phyloP scores from a whole-genome alignment of 2,888 invertebrate genomes.

The Drosophila suboccidentalis region DNA sequence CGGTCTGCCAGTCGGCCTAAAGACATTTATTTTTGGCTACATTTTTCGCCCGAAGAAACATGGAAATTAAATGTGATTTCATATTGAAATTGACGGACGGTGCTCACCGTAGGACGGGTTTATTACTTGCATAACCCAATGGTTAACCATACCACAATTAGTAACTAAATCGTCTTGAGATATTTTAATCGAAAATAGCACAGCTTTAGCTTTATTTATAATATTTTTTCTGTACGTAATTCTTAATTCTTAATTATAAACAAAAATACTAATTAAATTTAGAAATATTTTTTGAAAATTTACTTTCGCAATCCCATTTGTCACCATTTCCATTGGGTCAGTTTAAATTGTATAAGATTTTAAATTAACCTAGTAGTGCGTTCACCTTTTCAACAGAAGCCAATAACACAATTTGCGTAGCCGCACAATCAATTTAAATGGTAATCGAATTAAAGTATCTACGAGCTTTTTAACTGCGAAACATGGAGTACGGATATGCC shows the following conservation, averaged over 20 bases:
- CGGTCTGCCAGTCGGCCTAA: slow-evolving; percentile 51
- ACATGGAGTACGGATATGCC: slow-evolving; percentile 19
- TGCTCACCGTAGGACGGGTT: slow-evolving; percentile 33
- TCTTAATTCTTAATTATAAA: background rate
- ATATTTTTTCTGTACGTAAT: background rate
- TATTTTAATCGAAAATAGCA: background rate
- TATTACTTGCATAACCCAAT: slow-evolving; percentile 3
- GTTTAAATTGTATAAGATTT: background rate
- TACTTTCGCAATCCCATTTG: background rate
- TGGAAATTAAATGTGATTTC: slow-evolving; percentile 61
- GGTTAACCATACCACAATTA: background rate
- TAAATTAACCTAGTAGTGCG: background rate
- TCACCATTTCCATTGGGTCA: no score
- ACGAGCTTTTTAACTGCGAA: slow-evolving; percentile 58
- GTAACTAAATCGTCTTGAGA: background rate
- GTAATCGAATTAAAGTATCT: slow-evolving; percentile 74
- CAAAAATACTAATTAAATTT: background rate
- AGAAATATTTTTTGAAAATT: background rate
- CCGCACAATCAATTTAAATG: slow-evolving; percentile 66
- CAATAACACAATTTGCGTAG: slow-evolving; percentile 17
- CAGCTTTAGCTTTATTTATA: background rate
- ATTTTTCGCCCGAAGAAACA: slow-evolving; percentile 38
- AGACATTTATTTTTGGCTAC: slow-evolving; percentile 62
- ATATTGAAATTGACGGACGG: slow-evolving; percentile 63
- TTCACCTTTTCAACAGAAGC: background rate